Conservation (phyloP, 2,113 vertebrate species). For the Lontra canadensis region DNA sequence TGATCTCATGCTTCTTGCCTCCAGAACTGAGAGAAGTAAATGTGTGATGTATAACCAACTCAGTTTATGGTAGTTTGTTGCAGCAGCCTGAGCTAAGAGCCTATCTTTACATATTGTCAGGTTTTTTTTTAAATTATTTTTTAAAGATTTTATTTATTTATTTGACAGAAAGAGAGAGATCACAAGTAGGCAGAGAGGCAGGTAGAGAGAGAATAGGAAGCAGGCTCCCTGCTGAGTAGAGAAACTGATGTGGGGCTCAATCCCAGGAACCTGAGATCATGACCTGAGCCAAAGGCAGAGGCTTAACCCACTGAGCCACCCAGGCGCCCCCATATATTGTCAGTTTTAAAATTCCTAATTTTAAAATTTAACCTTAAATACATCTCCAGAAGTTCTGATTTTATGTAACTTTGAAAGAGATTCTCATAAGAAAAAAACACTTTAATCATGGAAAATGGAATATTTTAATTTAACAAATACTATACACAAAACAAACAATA, state of each 20-base stretch:
- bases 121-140: not conserved
- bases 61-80: not conserved
- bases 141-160: no score
- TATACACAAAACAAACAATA: not conserved
- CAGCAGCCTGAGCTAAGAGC: not conserved
- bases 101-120: not conserved
- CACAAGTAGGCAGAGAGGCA: no score
- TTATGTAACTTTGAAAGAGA: not conserved
- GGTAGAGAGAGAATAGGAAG: no score
- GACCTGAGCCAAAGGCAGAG: no score
- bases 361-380: constrained; percentile 26
- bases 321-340: not conserved
- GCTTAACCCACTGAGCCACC: no score
- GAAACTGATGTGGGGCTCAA: no score
- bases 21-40: not conserved
- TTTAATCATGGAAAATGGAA: not conserved
- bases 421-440: not conserved
- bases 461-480: not conserved
- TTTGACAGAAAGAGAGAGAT: no score
- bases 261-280: no score
- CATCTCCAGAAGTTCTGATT: not conserved
- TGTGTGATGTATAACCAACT: not conserved
- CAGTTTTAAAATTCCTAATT: not conserved
- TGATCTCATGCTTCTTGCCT: not conserved
- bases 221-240: no score